These are phyloP conservation scores for Danaus plexippus DNA, from an alignment of 1,140 invertebrate species.

Conservation along the genomic window DNA sequence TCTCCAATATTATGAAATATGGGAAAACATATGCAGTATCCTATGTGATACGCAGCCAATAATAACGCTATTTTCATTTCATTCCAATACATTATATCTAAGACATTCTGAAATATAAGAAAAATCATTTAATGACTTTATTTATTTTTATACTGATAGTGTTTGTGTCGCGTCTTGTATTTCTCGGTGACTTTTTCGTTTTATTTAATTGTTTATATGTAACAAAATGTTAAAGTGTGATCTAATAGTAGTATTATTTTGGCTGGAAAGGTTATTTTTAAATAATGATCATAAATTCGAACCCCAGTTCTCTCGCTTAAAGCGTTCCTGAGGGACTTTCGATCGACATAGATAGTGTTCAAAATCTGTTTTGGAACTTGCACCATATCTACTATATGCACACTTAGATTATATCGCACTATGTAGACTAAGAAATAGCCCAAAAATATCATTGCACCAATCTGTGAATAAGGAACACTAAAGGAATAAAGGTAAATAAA, in stretches of 20 bases:
- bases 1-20: conserved; percentile 58
- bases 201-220: no score
- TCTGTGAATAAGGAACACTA: conserved; percentile 31
- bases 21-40: conserved; percentile 61
- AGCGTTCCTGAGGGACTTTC: conserved; percentile 14
- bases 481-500: neutral
- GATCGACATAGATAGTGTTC: conserved; percentile 15
- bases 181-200: no score
- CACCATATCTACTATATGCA: conserved; percentile 59
- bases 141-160: no score
- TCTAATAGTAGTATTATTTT: no score
- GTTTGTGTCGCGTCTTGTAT: no score
- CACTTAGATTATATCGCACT: conserved; percentile 57
- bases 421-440: conserved; percentile 58
- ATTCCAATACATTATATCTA: conserved; percentile 50
- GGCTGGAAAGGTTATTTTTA: no score
- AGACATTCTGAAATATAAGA: conserved; percentile 33
- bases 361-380: conserved; percentile 28
- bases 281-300: conserved; percentile 8
- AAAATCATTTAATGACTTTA: no score
- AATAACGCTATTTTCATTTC: conserved; percentile 48
- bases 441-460: conserved; percentile 61
- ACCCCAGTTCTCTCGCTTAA: conserved; percentile 29
- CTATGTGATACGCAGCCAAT: conserved; percentile 55
- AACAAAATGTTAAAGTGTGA: no score